These are phyloP conservation scores for Phyllostomus discolor DNA, from an alignment of 2,113 vertebrate species.

Conservation along the genomic window DNA sequence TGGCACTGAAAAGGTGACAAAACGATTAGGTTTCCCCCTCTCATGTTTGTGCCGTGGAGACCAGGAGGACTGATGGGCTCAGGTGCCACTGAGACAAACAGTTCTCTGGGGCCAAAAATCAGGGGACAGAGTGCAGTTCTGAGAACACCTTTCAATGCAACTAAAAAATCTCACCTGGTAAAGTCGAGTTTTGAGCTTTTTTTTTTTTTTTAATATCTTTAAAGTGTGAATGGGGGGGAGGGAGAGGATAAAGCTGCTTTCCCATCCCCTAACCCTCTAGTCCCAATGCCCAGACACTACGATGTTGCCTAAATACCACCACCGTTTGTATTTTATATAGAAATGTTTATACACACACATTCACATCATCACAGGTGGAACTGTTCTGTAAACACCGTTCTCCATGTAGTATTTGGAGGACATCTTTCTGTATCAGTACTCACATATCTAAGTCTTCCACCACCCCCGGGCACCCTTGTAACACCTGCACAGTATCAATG, in stretches of 20 bases:
- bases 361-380: not conserved
- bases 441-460: not conserved
- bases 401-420: not conserved
- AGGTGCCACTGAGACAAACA: not conserved
- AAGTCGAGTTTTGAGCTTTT: not conserved
- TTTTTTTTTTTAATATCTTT: not conserved
- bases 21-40: conserved; percentile 4
- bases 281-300: not conserved
- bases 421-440: not conserved
- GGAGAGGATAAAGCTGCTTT: not conserved
- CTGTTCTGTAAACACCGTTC: not conserved
- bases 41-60: not conserved
- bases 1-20: conserved; percentile 8
- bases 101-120: not conserved
- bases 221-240: not conserved
- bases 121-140: not conserved
- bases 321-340: not conserved
- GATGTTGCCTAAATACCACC: not conserved
- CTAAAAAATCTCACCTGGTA: not conserved
- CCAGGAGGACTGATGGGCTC: not conserved
- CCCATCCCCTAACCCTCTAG: not conserved
- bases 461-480: not conserved
- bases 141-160: not conserved
- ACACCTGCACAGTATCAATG: not conserved
- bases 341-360: not conserved